A percentile compares a stretch with the other conserved stretches of the same genome.
Evolutionary conservation across 2,888 invertebrate species (phyloP).

Genomic region (Protodeltote pygarga): DNA sequence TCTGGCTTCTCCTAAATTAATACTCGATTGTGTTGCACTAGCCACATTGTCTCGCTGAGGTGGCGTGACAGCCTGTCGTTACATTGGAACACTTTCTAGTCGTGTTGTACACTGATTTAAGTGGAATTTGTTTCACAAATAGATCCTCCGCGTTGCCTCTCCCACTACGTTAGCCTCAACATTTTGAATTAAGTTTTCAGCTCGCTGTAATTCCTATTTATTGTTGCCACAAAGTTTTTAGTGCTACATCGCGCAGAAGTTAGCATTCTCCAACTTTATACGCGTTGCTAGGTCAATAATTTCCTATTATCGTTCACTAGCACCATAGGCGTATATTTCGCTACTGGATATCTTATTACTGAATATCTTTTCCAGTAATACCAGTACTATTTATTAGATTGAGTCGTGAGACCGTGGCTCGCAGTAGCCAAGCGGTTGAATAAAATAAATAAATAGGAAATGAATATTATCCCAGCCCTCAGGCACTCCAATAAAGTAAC

Average conservation of each 20-base stretch:
- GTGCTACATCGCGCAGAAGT: conserved; percentile 25
- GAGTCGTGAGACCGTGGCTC: conserved; percentile 80
- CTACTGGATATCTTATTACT: conserved; percentile 80
- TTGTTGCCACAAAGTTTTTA: conserved; percentile 33
- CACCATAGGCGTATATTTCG: conserved; percentile 66
- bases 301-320: conserved; percentile 70
- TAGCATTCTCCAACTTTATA: conserved; percentile 48
- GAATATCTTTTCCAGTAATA: conserved; percentile 75
- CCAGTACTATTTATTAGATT: conserved; percentile 83
- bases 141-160: conserved; percentile 42
- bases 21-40: conserved; percentile 72
- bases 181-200: conserved; percentile 37
- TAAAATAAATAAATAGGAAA: conserved; percentile 79
- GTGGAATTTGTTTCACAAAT: conserved; percentile 60
- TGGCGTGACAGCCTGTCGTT: conserved; percentile 76
- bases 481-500: conserved; percentile 62
- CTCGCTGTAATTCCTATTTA: conserved; percentile 34
- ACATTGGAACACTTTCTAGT: conserved; percentile 72
- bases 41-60: conserved; percentile 65
- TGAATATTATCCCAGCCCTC: conserved; percentile 58
- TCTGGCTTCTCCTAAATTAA: conserved; percentile 74
- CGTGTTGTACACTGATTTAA: conserved; percentile 61
- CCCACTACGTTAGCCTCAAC: conserved; percentile 33
- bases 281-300: conserved; percentile 66
- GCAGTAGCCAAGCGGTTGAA: conserved; percentile 70